Evolutionary conservation across 2,888 invertebrate genomes (phyloP), one percentile per base, ranked within the genome.

Genomic region (Napeogenes inachia): DNA sequence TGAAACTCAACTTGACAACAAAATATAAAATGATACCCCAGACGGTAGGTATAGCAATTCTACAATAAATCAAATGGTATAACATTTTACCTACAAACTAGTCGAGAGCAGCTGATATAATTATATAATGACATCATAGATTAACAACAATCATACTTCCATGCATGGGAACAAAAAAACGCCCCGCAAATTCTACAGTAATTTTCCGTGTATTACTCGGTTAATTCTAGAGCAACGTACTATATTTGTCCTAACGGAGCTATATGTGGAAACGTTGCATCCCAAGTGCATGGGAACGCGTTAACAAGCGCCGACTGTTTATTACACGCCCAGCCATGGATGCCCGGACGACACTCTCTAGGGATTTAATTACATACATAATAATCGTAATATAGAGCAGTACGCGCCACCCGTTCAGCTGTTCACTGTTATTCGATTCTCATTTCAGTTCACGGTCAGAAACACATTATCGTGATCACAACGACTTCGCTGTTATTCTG

Each of bases 191-290:
- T 71, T 72, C 69, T 71, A 75, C 80, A 78, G 84, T 81, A 85
- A 85, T 85, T 85, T 85, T 83, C 85, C 79, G 71, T 77, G 80
- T 80, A 83, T 76, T 77, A 76, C 77, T 76, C 74, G 72, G 77
- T 75, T 85, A 85, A 85, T 84, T 76, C 79, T 76, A 79, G 74
- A 75, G 77, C 75, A 71, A 78, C 76, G 79, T 81, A 84, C 85
- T 84, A 79, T 82, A 80, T 81, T 84, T 82, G 80, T 76, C 72
- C 74, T 88, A 88, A 89, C 89, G 88, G 89, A 76, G 77, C 81
- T 80, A 78, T 81, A 80, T 80, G 76, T 72, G 68, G 66, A 59
- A 69, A 69, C 69, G 69, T 73, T 64, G 75, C 80, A 83, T 84
- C 75, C 73, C 73, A 74, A 75, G 75, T 70, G 79, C 80, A 84